Percentiles rank a stretch among this genome's conserved stretches.
Evolutionary conservation across 2,888 invertebrate genomes (phyloP).

Genomic region (Acanthosepion esculentum): DNA sequence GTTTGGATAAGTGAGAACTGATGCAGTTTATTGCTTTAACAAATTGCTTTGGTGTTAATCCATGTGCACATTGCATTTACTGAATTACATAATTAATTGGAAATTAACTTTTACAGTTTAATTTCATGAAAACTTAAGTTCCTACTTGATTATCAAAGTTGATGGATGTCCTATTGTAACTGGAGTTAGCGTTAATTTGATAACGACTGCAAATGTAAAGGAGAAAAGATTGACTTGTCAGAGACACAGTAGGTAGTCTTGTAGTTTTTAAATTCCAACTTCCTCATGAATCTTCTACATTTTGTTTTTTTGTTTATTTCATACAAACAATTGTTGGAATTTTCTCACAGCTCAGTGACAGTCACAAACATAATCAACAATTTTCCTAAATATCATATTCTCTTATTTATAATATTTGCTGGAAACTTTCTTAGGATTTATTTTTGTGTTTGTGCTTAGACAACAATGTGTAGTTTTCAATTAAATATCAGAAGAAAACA

Average conservation of each 20-base stretch:
- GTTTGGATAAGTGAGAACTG: not conserved
- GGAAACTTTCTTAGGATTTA: too few species aligned
- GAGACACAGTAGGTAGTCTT: not conserved
- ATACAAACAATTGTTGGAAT: too few species aligned
- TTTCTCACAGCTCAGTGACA: too few species aligned
- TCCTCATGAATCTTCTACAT: not conserved
- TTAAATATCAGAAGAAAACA: too few species aligned
- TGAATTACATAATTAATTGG: not conserved
- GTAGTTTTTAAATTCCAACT: not conserved
- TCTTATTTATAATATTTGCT: too few species aligned
- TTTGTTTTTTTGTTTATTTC: not conserved
- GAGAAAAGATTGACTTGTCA: not conserved
- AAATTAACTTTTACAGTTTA: constrained; percentile 9
- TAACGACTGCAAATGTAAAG: not conserved
- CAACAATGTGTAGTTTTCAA: too few species aligned
- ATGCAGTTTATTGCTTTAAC: too few species aligned
- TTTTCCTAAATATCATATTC: too few species aligned
- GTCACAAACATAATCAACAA: too few species aligned
- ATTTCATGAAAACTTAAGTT: not conserved
- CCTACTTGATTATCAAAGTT: not conserved
- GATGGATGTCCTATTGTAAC: not conserved
- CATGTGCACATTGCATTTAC: not conserved
- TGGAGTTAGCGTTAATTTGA: not conserved
- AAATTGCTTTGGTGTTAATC: not conserved
- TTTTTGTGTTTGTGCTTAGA: too few species aligned